phyloP scores from a whole-genome alignment of 2,888 invertebrate genomes.

The Chydorus sphaericus region DNA sequence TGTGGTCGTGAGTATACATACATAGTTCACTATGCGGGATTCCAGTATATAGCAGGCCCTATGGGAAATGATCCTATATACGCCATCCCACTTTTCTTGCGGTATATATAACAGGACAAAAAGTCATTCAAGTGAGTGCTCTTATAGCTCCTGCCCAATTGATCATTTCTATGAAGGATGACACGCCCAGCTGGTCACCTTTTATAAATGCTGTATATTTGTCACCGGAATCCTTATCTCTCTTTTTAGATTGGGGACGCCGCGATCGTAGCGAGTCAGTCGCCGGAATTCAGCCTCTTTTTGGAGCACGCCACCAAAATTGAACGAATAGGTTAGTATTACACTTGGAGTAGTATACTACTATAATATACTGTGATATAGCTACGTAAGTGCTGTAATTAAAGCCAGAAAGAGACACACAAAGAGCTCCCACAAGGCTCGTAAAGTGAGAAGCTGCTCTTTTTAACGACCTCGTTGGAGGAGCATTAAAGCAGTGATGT shows the following conservation, averaged over 20 bases:
- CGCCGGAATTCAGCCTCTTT: not conserved
- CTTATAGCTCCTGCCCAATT: not conserved
- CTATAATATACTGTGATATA: no score
- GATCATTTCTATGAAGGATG: constrained; percentile 2
- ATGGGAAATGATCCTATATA: constrained; percentile 5
- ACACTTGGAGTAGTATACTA: no score
- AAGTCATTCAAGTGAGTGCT: constrained; percentile 4
- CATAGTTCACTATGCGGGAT: no score
- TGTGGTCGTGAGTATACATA: no score
- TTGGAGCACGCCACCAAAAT: not conserved
- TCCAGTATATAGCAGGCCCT: no score
- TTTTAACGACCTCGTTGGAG: no score
- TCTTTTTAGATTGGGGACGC: not conserved
- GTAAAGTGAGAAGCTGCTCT: no score
- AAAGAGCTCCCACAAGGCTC: no score
- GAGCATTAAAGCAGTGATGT: no score
- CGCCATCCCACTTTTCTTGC: constrained; percentile 6
- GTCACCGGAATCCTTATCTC: not conserved
- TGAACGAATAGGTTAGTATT: not conserved
- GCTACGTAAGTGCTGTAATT: no score
- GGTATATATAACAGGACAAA: no score
- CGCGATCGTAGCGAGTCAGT: not conserved
- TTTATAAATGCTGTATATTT: not conserved
- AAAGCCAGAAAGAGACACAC: no score
- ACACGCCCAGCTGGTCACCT: not conserved